Percentiles rank a stretch among this genome's conserved stretches.
phyloP scores from a whole-genome alignment of 2,888 invertebrate genomes.

The Pterostichus niger region DNA sequence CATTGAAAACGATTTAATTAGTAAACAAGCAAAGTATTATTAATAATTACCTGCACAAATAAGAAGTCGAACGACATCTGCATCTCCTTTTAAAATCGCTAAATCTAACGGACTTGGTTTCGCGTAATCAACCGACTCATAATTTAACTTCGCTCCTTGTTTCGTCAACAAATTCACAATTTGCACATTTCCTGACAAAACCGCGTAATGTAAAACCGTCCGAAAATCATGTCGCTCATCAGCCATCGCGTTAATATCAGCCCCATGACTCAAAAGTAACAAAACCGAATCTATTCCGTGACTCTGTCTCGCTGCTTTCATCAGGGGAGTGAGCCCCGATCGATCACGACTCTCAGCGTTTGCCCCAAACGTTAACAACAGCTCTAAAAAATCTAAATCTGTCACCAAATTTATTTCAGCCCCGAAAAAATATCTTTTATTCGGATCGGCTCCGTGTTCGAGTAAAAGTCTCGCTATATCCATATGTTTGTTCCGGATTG shows the following conservation, averaged over 20 bases:
- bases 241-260: constrained; percentile 91
- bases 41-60: constrained; percentile 81
- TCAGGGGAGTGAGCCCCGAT: constrained; percentile 92
- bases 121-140: constrained; percentile 81
- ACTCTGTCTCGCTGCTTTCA: constrained; percentile 92
- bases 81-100: constrained; percentile 90
- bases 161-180: constrained; percentile 90
- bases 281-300: constrained; percentile 89
- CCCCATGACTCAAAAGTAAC: constrained; percentile 88
- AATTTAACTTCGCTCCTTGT: constrained; percentile 88
- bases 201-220: constrained; percentile 93
- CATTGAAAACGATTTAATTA: no score
- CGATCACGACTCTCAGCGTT: constrained; percentile 92
- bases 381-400: constrained; percentile 88
- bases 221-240: constrained; percentile 92
- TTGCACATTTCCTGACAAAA: constrained; percentile 86
- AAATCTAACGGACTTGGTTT: constrained; percentile 88
- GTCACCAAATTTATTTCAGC: constrained; percentile 93
- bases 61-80: constrained; percentile 85
- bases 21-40: no score
- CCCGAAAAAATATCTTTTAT: constrained; percentile 94
- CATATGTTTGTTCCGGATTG: constrained; percentile 91
- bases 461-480: constrained; percentile 86
- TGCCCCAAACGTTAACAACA: constrained; percentile 91
- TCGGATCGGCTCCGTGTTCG: constrained; percentile 92